phyloP scores from a whole-genome alignment of 2,113 vertebrate genomes.

The Cheirogaleus medius region DNA sequence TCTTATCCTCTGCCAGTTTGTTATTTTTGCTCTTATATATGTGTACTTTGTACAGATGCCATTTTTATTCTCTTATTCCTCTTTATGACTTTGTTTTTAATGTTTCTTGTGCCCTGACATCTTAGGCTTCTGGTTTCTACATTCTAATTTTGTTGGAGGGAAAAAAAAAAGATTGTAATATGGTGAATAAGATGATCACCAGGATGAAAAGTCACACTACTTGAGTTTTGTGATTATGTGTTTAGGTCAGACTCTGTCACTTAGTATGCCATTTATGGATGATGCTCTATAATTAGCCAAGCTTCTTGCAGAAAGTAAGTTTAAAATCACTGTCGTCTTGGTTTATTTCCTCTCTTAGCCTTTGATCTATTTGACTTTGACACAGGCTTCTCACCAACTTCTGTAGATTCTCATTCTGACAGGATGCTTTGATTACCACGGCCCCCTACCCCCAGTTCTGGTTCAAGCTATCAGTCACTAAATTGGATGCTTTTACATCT shows the following conservation, averaged over 20 bases:
- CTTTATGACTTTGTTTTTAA: conserved; percentile 46
- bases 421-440: conserved; percentile 56
- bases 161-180: neutral
- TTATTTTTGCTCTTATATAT: conserved; percentile 30
- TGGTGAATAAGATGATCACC: neutral
- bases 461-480: neutral
- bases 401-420: conserved; percentile 71
- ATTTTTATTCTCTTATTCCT: conserved; percentile 48
- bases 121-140: neutral
- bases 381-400: conserved; percentile 58
- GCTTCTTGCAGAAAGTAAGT: conserved; percentile 52
- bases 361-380: conserved; percentile 73
- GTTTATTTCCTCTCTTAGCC: conserved; percentile 71
- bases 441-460: neutral
- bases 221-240: conserved; percentile 36
- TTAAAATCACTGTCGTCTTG: conserved; percentile 69
- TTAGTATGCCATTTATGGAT: conserved; percentile 38
- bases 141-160: neutral
- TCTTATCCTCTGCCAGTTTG: neutral
- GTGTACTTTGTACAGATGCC: conserved; percentile 26
- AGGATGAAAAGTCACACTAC: conserved; percentile 4
- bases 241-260: conserved; percentile 35
- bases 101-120: conserved; percentile 37
- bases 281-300: conserved; percentile 59
- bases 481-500: neutral